These are phyloP conservation scores for Petrocephalus microphthalmus DNA, from an alignment of 2,113 vertebrate genomes.

Conservation along the genomic window DNA sequence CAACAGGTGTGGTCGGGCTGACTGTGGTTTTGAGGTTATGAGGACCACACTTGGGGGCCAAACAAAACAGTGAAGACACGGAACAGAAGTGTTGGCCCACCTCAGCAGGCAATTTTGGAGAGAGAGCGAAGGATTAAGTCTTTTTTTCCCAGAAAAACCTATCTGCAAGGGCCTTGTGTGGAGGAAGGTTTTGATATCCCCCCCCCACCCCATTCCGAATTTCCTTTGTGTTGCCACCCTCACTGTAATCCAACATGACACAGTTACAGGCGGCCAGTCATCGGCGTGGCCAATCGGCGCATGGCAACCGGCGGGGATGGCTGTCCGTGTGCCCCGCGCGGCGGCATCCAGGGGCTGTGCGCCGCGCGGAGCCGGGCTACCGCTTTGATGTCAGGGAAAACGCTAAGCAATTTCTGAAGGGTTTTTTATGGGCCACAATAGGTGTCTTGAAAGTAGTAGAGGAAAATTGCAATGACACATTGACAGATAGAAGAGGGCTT, in stretches of 20 bases:
- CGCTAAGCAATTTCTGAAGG: slow-evolving; percentile 16
- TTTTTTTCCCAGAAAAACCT: slow-evolving; percentile 56
- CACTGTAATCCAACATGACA: slow-evolving; percentile 73
- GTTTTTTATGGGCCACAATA: slow-evolving; percentile 16
- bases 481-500: slow-evolving; percentile 5
- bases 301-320: slow-evolving; percentile 67
- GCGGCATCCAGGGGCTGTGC: slow-evolving; percentile 19
- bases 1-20: neutral
- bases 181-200: slow-evolving; percentile 59
- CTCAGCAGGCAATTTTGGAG: neutral
- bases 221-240: slow-evolving; percentile 55
- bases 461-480: slow-evolving; percentile 11
- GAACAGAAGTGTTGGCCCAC: slow-evolving; percentile 45
- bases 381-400: slow-evolving; percentile 25
- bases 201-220: slow-evolving; percentile 44
- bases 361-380: neutral
- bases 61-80: neutral
- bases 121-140: slow-evolving; percentile 52
- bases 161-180: slow-evolving; percentile 48
- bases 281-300: slow-evolving; percentile 67
- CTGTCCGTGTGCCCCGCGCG: slow-evolving; percentile 45
- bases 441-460: slow-evolving; percentile 10
- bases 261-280: slow-evolving; percentile 76
- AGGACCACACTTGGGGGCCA: too few relatives aligned
- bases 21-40: too few relatives aligned